Evolutionary conservation across 2,888 invertebrate genomes (phyloP).

Genomic region (Zygaena filipendulae): DNA sequence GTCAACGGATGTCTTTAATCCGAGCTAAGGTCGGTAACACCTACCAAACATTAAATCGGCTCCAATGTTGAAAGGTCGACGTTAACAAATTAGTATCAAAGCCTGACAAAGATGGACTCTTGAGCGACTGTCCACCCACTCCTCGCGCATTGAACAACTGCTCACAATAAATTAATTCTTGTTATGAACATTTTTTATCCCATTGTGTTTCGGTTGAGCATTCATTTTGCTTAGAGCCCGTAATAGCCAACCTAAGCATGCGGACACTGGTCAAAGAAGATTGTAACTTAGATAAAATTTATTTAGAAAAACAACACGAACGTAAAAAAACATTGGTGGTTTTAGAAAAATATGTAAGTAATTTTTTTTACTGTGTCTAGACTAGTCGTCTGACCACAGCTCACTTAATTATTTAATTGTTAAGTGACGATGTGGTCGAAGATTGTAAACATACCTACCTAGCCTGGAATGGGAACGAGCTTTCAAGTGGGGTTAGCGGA

Average conservation of each 20-base stretch:
- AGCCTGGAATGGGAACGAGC: too few species aligned
- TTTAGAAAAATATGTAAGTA: too few species aligned
- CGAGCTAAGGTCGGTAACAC: conserved; percentile 26
- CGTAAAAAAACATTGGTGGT: too few species aligned
- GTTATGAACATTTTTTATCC: conserved; percentile 63
- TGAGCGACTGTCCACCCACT: conserved; percentile 67
- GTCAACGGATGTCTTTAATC: not conserved
- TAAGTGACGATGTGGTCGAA: too few species aligned
- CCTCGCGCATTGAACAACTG: conserved; percentile 56
- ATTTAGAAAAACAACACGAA: too few species aligned
- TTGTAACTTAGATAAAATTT: too few species aligned
- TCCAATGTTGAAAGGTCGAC: conserved; percentile 59
- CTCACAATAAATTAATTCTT: conserved; percentile 64
- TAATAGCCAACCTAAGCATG: conserved; percentile 43
- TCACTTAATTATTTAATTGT: too few species aligned
- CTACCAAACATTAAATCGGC: conserved; percentile 60
- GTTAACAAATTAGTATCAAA: conserved; percentile 66
- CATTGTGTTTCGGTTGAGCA: conserved; percentile 47
- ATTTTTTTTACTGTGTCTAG: too few species aligned
- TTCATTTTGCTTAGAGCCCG: conserved; percentile 51
- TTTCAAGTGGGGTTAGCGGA: too few species aligned
- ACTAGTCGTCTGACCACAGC: too few species aligned
- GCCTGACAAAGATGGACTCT: conserved; percentile 67
- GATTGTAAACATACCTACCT: too few species aligned
- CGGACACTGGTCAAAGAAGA: conserved; percentile 58